These are phyloP conservation scores for Andrena praecox DNA, from an alignment of 2,888 invertebrate species.

Conservation along the genomic window DNA sequence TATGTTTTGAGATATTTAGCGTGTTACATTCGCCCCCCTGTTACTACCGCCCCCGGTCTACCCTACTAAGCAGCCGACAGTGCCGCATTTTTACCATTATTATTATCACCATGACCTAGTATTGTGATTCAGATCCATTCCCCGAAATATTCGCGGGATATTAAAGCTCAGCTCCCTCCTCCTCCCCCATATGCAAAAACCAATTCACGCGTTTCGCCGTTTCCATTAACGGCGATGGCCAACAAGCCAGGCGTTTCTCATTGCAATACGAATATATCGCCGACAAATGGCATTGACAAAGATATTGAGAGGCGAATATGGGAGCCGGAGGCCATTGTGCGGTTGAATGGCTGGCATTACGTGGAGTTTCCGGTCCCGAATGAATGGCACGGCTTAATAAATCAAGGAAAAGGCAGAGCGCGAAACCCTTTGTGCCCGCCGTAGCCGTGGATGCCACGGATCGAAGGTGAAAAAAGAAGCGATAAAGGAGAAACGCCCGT, in stretches of 20 bases:
- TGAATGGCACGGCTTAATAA: conserved; percentile 51
- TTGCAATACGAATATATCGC: conserved; percentile 20
- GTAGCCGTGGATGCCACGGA: conserved; percentile 13
- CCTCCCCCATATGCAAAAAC: background rate
- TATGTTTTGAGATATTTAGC: too few relatives aligned
- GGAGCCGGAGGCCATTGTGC: conserved; percentile 47
- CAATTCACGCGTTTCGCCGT: conserved; percentile 1
- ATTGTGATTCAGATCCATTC: too few relatives aligned
- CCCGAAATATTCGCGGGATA: too few relatives aligned
- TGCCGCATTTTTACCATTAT: too few relatives aligned
- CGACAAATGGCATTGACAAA: background rate
- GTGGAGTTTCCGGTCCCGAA: background rate
- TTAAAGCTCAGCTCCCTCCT: background rate
- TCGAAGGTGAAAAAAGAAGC: conserved; percentile 31
- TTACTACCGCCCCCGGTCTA: too few relatives aligned
- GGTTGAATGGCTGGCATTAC: conserved; percentile 29
- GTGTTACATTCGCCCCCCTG: too few relatives aligned
- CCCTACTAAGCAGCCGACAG: too few relatives aligned
- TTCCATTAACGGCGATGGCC: conserved; percentile 21
- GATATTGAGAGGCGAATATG: conserved; percentile 19
- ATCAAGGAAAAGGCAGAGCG: conserved; percentile 41
- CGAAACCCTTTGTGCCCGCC: conserved; percentile 36
- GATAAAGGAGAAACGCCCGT: conserved; percentile 30
- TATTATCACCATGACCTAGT: too few relatives aligned
- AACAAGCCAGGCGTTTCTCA: conserved; percentile 8